These are phyloP conservation scores for Drosophila neutralis DNA, from an alignment of 2,888 invertebrate species.

Conservation along the genomic window DNA sequence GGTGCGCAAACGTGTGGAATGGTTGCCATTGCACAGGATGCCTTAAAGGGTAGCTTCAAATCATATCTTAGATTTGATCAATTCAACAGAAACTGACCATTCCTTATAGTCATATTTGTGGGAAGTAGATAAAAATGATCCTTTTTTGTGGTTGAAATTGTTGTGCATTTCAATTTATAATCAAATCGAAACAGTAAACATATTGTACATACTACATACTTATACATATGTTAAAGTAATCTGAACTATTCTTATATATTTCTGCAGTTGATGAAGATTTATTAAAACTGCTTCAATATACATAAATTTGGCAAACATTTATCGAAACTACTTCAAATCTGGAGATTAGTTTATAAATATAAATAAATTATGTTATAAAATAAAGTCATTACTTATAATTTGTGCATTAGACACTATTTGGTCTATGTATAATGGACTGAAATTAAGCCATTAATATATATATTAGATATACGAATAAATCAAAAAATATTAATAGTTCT, in stretches of 20 bases:
- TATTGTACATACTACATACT: fast-evolving
- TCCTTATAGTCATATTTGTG: background rate
- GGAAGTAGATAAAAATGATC: background rate
- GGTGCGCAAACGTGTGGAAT: conserved; percentile 25
- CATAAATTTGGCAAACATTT: background rate
- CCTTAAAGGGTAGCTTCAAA: conserved; percentile 22
- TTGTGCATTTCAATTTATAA: background rate
- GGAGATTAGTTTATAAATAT: background rate
- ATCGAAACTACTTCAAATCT: background rate
- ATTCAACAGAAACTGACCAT: conserved; percentile 14
- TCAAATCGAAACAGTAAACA: background rate
- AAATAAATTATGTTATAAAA: background rate
- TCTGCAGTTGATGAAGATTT: background rate
- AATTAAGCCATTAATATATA: background rate
- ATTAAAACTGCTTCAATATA: background rate
- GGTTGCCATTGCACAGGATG: conserved; percentile 40
- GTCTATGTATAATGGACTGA: too few relatives aligned
- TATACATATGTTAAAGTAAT: background rate
- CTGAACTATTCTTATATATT: background rate
- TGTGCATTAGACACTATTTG: background rate
- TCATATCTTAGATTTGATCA: conserved; percentile 10
- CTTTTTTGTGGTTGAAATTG: background rate
- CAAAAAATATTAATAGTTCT: fast-evolving
- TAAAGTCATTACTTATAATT: background rate
- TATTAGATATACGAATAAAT: background rate